A percentile compares a stretch with the other conserved stretches of the same genome.
Evolutionary conservation across 2,113 vertebrate species (phyloP).

Genomic region (Pelobates fuscus): DNA sequence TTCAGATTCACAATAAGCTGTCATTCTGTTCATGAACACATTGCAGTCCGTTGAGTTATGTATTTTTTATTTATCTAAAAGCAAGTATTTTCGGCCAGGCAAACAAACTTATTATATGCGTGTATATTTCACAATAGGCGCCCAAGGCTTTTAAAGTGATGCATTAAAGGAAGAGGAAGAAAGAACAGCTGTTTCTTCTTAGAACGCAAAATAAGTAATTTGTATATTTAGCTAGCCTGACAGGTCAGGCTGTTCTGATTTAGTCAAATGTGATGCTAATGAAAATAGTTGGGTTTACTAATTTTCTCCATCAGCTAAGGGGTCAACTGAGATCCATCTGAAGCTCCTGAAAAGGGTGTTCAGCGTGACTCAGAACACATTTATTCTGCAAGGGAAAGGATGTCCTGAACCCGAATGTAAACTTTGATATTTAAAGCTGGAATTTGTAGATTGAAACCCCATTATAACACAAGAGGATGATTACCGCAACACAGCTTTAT

Average conservation of each 20-base stretch:
- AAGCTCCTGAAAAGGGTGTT: conserved; percentile 41
- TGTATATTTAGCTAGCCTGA: conserved; percentile 46
- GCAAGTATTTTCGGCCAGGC: conserved; percentile 11
- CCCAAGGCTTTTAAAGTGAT: conserved; percentile 25
- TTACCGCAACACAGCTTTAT: conserved; percentile 13
- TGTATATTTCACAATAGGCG: conserved; percentile 39
- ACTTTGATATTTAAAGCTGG: conserved; percentile 3
- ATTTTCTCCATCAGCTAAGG: conserved; percentile 43
- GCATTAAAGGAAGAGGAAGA: conserved; percentile 44
- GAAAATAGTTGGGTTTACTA: conserved; percentile 49
- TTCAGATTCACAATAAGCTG: background rate
- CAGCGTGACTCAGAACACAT: conserved; percentile 24
- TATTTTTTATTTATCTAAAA: conserved; percentile 31
- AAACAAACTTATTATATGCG: conserved; percentile 12
- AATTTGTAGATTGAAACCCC: background rate
- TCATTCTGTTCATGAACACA: background rate
- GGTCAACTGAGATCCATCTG: conserved; percentile 35
- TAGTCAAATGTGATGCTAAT: conserved; percentile 46
- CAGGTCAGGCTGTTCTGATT: conserved; percentile 49
- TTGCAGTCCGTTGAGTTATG: background rate
- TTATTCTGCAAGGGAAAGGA: conserved; percentile 14
- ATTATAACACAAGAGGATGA: conserved; percentile 4
- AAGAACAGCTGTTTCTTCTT: conserved; percentile 46
- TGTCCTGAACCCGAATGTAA: background rate
- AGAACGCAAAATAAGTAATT: conserved; percentile 49